Base-by-base conservation (phyloP, 2,888 invertebrate genomes). In the Archips xylosteana region DNA sequence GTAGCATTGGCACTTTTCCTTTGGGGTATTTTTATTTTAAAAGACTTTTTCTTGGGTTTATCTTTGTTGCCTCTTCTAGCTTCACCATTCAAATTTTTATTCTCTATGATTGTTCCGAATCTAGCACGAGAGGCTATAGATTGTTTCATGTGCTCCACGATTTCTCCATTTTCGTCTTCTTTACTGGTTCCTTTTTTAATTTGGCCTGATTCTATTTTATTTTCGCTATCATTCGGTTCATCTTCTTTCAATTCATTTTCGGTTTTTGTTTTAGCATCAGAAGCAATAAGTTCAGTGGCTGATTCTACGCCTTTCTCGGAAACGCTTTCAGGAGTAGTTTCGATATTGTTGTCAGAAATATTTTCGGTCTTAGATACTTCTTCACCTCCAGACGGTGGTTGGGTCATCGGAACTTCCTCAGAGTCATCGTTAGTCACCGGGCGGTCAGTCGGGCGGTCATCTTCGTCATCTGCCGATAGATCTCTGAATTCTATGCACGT, bases 401-500 rank as follows among this genome's bases (percentile, higher is more conserved):
- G 49, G 10, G 70, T 59, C 0, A 70, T 67, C 32, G 64, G 62
- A 5, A 76, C 72, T 2, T 13, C 5, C 13, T n/a, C 49, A 45
- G 45, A 45, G 0, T 2, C 6, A 76, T 75, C 5, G 51, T 12
- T 9, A 6, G 57, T 32, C 10, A 6, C 32, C 12, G 57, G 23
- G 10, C 12, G 2, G 12, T 74, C 71, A n/a, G n/a, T 32, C 12
- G 57, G 23, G 10, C 12, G 2, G 12, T 74, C 71, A n/a, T 66
- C 71, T n/a, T 78, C 74, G 45, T 78, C 69, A 1, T 78, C 77
- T 12, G 69, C 72, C 13, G 80, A 71, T 23, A 84, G 63, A 39
- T 92, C 85, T 71, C 78, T 78, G 74, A 94, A 94, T 77, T 85
- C 78, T 57, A 94, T 81, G 73, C 94, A 94, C 0, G 94, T 93